Evolutionary conservation across 2,113 vertebrate genomes (phyloP), one percentile per base, ranked within the genome.

Genomic region (Macroglossus sobrinus): DNA sequence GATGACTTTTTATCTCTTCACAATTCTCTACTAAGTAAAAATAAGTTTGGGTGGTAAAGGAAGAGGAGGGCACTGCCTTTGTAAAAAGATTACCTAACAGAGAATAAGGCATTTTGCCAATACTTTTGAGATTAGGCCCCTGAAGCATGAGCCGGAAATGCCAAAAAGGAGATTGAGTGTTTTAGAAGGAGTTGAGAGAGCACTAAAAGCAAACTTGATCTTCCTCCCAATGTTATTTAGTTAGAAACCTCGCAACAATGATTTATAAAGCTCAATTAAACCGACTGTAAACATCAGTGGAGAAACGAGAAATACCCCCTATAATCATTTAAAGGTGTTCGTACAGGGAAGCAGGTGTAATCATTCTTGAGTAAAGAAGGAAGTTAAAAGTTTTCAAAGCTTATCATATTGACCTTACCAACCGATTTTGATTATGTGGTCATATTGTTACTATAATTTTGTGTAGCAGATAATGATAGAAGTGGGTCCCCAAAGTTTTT

Each of bases 361-460:
- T 78, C 43, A 40, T 53, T 64, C 15, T 88, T 90, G 75, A 87
- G 35, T 63, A 91, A 96, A 93, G 76, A 92, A 94, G 80, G n/a
- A 84, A 80, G 88, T 96, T 64, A 69, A 79, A 89, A 91, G 64
- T 16, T 35, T 89, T 79, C 64, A 88, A 5, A 24, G 53, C 19
- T 80, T 81, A 40, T 63, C 90, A 21, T 66, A 57, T 92, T 96
- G 75, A 35, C 53, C 47, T 95, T 47, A 59, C 71, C 84, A 45
- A 30, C 61, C 26, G 74, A 43, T 92, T 55, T 30, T 22, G 81
- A 81, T 53, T 72, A n/a, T 0, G 1, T 72, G 63, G 33, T 68
- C 61, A 45, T 21, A 45, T 38, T 18, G 22, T 85, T 50, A 5
- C 22, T 68, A 16, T n/a, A n/a, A 75, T n/a, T 81, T 75, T 74